Conservation (phyloP, 2,888 invertebrate species). For the Eilema caniola region DNA sequence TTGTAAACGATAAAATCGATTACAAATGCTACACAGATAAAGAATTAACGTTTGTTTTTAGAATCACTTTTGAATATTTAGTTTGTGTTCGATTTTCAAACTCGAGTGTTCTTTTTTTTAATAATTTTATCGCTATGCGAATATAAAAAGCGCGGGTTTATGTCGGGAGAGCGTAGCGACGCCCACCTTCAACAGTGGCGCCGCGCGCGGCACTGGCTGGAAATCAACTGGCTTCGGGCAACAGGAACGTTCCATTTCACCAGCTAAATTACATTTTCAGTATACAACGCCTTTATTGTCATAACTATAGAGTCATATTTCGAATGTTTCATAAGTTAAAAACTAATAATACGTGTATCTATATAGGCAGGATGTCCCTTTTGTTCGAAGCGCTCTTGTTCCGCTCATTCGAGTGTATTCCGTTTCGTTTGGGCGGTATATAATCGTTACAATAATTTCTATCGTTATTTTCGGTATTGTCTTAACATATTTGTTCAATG, state of each 20-base stretch:
- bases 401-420: conserved; percentile 72
- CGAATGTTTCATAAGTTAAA: conserved; percentile 6
- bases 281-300: conserved; percentile 51
- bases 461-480: conserved; percentile 47
- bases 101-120: conserved; percentile 40
- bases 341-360: conserved; percentile 45
- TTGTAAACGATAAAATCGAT: conserved; percentile 63
- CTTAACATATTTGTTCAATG: conserved; percentile 25
- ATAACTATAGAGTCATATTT: conserved; percentile 49
- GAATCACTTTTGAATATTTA: conserved; percentile 34
- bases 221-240: conserved; percentile 67
- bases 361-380: conserved; percentile 77
- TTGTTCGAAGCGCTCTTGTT: conserved; percentile 76
- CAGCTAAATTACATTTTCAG: conserved; percentile 53
- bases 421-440: conserved; percentile 63
- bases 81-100: conserved; percentile 25
- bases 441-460: conserved; percentile 67
- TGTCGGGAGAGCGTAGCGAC: conserved; percentile 71
- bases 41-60: conserved; percentile 31
- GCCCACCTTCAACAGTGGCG: conserved; percentile 82
- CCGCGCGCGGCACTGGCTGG: conserved; percentile 82
- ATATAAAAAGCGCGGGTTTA: conserved; percentile 64
- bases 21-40: conserved; percentile 39
- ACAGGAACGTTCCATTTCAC: conserved; percentile 70
- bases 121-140: conserved; percentile 51